Percentiles rank a stretch among this genome's conserved stretches.
phyloP scores from a whole-genome alignment of 2,113 vertebrate species.

The Cinclus mexicanus region DNA sequence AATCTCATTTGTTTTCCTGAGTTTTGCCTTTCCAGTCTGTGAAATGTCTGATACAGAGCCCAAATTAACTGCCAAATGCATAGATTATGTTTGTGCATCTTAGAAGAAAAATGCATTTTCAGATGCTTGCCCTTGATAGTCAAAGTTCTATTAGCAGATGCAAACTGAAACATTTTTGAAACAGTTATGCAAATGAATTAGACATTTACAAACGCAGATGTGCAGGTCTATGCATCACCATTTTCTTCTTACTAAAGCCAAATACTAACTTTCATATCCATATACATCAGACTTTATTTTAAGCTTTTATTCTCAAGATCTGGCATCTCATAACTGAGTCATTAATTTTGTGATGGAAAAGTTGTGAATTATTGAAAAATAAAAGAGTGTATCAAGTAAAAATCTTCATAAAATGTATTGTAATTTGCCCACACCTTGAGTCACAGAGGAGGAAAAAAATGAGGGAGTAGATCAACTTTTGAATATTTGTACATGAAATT shows the following conservation, averaged over 20 bases:
- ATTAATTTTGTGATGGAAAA: not conserved
- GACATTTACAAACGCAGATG: not conserved
- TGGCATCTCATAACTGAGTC: not conserved
- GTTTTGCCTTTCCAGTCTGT: not conserved
- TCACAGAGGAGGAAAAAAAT: not conserved
- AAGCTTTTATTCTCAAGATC: not conserved
- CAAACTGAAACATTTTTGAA: not conserved
- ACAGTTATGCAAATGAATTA: constrained; percentile 4
- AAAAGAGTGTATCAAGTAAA: not conserved
- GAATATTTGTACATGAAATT: not conserved
- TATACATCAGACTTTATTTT: not conserved
- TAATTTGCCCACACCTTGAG: not conserved
- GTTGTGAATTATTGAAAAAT: not conserved
- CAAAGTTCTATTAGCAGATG: not conserved
- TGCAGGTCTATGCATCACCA: not conserved
- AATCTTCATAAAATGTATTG: not conserved
- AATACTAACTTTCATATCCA: not conserved
- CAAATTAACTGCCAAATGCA: not conserved
- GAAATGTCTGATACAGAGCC: not conserved
- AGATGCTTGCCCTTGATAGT: constrained; percentile 3
- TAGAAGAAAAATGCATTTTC: constrained; percentile 5
- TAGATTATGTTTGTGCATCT: not conserved
- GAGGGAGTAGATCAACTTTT: not conserved
- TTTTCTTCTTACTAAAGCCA: not conserved
- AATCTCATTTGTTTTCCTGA: not conserved